Evolutionary conservation across 2,113 vertebrate genomes (phyloP).

Genomic region (Aegotheles bennettii): DNA sequence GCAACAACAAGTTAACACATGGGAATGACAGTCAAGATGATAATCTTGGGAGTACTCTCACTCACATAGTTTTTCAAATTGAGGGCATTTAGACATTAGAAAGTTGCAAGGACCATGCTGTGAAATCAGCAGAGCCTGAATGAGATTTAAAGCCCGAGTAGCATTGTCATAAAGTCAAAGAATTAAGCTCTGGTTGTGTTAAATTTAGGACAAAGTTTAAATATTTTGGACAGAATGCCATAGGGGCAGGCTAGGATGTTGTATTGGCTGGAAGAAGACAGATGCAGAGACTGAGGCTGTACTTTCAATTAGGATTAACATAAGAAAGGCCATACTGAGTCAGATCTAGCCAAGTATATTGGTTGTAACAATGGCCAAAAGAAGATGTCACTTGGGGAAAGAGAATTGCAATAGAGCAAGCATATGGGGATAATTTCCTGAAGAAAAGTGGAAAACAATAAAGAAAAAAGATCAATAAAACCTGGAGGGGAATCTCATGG

Average conservation of each 20-base stretch:
- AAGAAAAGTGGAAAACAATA: background rate
- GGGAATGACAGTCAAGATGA: background rate
- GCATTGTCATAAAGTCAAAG: background rate
- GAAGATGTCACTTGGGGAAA: slow-evolving; percentile 1
- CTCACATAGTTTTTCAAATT: background rate
- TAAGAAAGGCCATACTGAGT: background rate
- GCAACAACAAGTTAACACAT: background rate
- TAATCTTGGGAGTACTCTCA: background rate
- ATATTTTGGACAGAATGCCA: background rate
- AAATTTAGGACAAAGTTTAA: background rate
- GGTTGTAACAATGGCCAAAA: background rate
- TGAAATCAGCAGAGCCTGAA: background rate
- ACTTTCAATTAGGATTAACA: slow-evolving; percentile 8
- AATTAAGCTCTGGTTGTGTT: background rate
- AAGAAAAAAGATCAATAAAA: slow-evolving; percentile 12
- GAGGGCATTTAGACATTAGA: background rate
- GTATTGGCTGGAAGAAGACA: background rate
- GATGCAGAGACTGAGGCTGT: background rate
- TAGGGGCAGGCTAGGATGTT: background rate
- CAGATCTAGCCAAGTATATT: background rate
- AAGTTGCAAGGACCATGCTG: background rate
- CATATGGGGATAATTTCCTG: slow-evolving; percentile 47
- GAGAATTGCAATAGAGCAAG: background rate
- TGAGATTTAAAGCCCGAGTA: background rate
- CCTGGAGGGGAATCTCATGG: background rate